Evolutionary conservation across 1,140 invertebrate species (phyloP).

Genomic region (Drosophila baimaii): DNA sequence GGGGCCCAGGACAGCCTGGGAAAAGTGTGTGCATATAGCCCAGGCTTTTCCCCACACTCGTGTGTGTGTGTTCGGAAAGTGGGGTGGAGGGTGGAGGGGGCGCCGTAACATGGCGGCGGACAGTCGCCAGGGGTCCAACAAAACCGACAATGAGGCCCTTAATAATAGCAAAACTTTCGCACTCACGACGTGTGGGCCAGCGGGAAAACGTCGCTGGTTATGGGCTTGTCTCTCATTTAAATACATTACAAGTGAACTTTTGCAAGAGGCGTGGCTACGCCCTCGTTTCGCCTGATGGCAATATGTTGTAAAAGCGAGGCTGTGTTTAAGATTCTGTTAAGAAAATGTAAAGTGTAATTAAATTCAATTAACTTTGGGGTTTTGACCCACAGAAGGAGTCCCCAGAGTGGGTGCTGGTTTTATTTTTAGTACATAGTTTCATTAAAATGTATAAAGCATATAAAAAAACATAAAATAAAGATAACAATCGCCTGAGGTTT

Average conservation of each 20-base stretch:
- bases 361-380: slow-evolving; percentile 56
- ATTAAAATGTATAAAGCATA: no score
- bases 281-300: slow-evolving; percentile 20
- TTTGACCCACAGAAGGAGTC: background rate
- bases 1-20: background rate
- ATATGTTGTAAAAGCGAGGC: slow-evolving; percentile 38
- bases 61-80: background rate
- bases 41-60: slow-evolving; percentile 18
- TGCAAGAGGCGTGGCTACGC: slow-evolving; percentile 25
- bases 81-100: background rate
- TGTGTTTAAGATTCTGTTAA: slow-evolving; percentile 38
- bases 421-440: no score
- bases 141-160: slow-evolving; percentile 78
- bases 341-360: slow-evolving; percentile 43
- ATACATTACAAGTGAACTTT: slow-evolving; percentile 60
- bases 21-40: slow-evolving; percentile 3
- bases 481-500: no score
- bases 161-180: slow-evolving; percentile 80
- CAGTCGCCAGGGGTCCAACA: slow-evolving; percentile 72
- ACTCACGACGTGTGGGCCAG: slow-evolving; percentile 63
- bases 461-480: no score
- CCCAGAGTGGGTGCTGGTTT: background rate
- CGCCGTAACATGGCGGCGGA: slow-evolving; percentile 22
- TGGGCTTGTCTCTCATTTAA: slow-evolving; percentile 57
- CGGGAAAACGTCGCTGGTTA: slow-evolving; percentile 38